These are phyloP conservation scores for Pangasius larnaudii DNA, from an alignment of 2,797 vertebrate species.

Conservation along the genomic window DNA sequence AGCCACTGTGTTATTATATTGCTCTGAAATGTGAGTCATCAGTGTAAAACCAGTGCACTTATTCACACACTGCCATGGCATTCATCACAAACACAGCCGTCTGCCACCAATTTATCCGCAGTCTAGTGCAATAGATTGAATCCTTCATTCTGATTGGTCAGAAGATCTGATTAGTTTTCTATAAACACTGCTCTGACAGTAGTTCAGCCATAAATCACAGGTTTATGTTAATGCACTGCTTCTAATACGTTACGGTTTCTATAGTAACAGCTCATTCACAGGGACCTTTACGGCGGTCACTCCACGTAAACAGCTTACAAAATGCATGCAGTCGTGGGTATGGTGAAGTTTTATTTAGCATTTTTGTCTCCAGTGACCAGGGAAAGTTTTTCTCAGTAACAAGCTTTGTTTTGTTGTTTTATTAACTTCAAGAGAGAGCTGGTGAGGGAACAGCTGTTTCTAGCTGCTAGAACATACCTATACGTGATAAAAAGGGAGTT, in stretches of 20 bases:
- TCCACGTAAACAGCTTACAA: background rate
- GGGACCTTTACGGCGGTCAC: background rate
- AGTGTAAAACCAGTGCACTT: constrained; percentile 19
- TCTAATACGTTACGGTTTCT: background rate
- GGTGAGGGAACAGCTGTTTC: no score
- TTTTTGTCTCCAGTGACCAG: background rate
- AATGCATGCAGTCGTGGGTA: background rate
- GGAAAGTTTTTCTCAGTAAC: background rate
- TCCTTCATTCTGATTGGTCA: background rate
- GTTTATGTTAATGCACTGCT: background rate
- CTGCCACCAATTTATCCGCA: constrained; percentile 17
- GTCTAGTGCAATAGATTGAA: background rate
- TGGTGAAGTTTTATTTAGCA: background rate
- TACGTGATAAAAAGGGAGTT: background rate
- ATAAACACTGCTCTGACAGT: background rate
- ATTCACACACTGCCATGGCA: constrained; percentile 25
- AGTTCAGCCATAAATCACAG: background rate
- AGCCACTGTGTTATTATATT: constrained; percentile 63
- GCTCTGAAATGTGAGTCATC: constrained; percentile 58
- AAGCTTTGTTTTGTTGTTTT: background rate
- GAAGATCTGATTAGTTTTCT: background rate
- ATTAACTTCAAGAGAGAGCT: no score
- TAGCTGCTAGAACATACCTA: no score
- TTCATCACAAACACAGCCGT: constrained; percentile 6
- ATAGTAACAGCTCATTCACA: constrained; percentile 5